Conservation (phyloP, 1,140 invertebrate genomes). For the Drosophila nikananu region DNA sequence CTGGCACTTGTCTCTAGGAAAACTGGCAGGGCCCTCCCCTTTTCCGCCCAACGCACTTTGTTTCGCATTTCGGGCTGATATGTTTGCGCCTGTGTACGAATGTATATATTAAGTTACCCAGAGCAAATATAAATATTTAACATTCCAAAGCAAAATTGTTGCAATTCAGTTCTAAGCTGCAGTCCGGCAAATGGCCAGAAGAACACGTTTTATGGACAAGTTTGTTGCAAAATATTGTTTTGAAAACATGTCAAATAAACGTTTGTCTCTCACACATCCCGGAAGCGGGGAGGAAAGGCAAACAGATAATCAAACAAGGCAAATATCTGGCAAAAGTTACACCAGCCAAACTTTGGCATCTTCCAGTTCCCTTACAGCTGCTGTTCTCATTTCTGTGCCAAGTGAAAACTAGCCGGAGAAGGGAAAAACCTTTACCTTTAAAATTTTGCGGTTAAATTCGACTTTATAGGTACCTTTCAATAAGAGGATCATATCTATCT, state of each 20-base stretch:
- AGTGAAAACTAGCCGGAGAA: slow-evolving; percentile 16
- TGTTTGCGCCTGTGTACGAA: slow-evolving; percentile 28
- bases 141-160: slow-evolving; percentile 64
- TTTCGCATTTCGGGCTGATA: slow-evolving; percentile 38
- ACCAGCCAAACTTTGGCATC: slow-evolving; percentile 64
- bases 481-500: neutral
- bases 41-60: slow-evolving; percentile 48
- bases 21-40: slow-evolving; percentile 1
- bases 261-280: slow-evolving; percentile 35
- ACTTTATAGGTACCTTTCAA: neutral
- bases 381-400: slow-evolving; percentile 34
- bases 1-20: slow-evolving; percentile 37
- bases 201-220: slow-evolving; percentile 50
- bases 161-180: slow-evolving; percentile 48
- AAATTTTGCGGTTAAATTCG: neutral
- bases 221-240: slow-evolving; percentile 59
- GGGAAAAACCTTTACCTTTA: slow-evolving; percentile 22
- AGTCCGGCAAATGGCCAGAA: slow-evolving; percentile 41
- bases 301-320: slow-evolving; percentile 74
- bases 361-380: slow-evolving; percentile 35
- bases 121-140: slow-evolving; percentile 74
- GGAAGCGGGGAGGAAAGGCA: slow-evolving; percentile 23
- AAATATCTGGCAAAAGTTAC: slow-evolving; percentile 64
- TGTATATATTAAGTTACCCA: slow-evolving; percentile 50
- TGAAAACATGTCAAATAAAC: slow-evolving; percentile 68